Evolutionary conservation across 2,888 invertebrate genomes (phyloP).

Genomic region (Phytoseiulus persimilis): DNA sequence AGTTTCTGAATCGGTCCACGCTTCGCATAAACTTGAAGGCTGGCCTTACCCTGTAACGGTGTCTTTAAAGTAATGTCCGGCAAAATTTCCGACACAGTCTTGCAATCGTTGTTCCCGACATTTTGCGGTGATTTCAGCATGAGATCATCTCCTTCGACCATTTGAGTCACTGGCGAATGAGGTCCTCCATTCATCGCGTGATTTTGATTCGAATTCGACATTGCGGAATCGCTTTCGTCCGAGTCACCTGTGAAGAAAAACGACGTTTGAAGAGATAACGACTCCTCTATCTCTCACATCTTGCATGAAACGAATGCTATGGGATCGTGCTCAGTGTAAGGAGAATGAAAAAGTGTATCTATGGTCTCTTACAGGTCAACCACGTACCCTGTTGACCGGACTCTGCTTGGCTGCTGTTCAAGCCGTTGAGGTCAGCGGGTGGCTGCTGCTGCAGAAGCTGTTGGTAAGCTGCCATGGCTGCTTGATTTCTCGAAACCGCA

Average conservation of each 20-base stretch:
- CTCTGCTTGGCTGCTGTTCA: slow-evolving; percentile 20
- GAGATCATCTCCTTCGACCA: slow-evolving; percentile 37
- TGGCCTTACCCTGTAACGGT: slow-evolving; percentile 14
- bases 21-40: no score
- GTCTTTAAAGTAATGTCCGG: slow-evolving; percentile 32
- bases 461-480: slow-evolving; percentile 35
- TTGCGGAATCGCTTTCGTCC: slow-evolving; percentile 28
- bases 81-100: slow-evolving; percentile 22
- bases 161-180: slow-evolving; percentile 25
- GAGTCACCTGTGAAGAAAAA: not conserved
- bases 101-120: slow-evolving; percentile 23
- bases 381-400: not conserved
- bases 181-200: slow-evolving; percentile 33
- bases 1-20: no score
- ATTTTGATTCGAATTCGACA: slow-evolving; percentile 25
- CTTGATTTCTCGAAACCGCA: slow-evolving; percentile 21
- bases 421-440: slow-evolving; percentile 9
- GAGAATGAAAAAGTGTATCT: no score
- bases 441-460: slow-evolving; percentile 31
- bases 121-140: slow-evolving; percentile 22
- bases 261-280: not conserved
- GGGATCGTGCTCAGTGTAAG: no score
- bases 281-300: no score
- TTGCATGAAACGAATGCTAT: no score
- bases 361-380: not conserved